These are phyloP conservation scores for Moxostoma hubbsi DNA, from an alignment of 2,797 vertebrate species.

Conservation along the genomic window DNA sequence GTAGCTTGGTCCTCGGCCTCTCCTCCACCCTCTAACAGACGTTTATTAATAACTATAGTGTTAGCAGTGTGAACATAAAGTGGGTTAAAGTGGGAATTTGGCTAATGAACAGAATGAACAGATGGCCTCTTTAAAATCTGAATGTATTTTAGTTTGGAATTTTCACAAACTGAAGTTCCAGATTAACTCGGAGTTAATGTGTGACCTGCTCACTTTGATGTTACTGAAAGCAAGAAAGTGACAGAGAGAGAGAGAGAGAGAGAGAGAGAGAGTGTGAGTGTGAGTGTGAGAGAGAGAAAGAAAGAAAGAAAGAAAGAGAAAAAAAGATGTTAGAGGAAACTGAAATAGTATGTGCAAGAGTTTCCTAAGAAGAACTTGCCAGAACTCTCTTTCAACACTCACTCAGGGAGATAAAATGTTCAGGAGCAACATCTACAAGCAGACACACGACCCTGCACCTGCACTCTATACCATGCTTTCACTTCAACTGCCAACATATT, in stretches of 20 bases:
- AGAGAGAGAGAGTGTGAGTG: slow-evolving; percentile 12
- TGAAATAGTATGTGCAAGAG: slow-evolving; percentile 87
- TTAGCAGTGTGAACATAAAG: slow-evolving; percentile 39
- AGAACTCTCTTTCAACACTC: slow-evolving; percentile 78
- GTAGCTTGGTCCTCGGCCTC: too few relatives aligned
- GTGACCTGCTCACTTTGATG: slow-evolving; percentile 57
- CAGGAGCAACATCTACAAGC: slow-evolving; percentile 71
- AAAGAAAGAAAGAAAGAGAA: slow-evolving; percentile 2
- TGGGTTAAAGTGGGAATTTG: slow-evolving; percentile 60
- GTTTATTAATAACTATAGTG: slow-evolving; percentile 11
- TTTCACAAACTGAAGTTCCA: slow-evolving; percentile 60
- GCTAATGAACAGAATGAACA: slow-evolving; percentile 57
- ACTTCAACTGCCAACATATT: slow-evolving; percentile 61
- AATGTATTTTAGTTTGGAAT: slow-evolving; percentile 63
- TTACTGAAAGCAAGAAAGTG: slow-evolving; percentile 43
- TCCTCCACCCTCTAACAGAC: too few relatives aligned
- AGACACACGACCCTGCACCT: slow-evolving; percentile 57
- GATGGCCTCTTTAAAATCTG: slow-evolving; percentile 61
- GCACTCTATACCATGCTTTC: slow-evolving; percentile 59
- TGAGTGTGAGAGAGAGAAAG: too few relatives aligned
- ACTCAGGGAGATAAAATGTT: slow-evolving; percentile 81
- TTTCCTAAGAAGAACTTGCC: slow-evolving; percentile 84
- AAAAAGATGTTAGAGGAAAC: slow-evolving; percentile 76
- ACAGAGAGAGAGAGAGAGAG: background rate
- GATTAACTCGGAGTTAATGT: slow-evolving; percentile 52